Evolutionary conservation across 2,113 vertebrate genomes (phyloP).

Genomic region (Apistogramma diplotaenia): DNA sequence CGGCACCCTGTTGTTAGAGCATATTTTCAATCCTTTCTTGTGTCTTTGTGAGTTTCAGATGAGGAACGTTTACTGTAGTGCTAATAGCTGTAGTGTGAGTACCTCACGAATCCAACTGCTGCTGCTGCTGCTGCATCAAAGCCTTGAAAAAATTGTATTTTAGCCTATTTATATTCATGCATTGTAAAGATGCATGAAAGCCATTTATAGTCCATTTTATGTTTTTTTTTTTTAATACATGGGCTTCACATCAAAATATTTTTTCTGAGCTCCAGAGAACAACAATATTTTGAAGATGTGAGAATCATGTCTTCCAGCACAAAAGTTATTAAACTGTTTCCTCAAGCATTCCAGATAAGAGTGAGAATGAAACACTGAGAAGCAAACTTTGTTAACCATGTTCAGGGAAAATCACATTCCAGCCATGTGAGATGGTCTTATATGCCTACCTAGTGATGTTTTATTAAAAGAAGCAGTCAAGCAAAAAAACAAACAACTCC

Average conservation of each 20-base stretch:
- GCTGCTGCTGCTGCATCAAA: conserved; percentile 12
- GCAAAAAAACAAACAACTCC: not conserved
- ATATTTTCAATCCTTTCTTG: conserved; percentile 12
- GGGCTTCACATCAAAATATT: not conserved
- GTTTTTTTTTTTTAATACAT: not conserved
- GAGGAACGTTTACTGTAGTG: conserved; percentile 4
- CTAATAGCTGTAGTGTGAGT: not conserved
- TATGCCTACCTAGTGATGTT: not conserved
- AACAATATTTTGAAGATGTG: conserved; percentile 17
- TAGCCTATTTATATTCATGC: conserved; percentile 11
- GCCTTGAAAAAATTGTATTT: not conserved
- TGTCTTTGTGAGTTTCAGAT: conserved; percentile 17
- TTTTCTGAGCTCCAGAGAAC: conserved; percentile 5
- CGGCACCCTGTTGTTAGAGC: conserved; percentile 24
- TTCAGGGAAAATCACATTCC: conserved; percentile 2
- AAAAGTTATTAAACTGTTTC: conserved; percentile 39
- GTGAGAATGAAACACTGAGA: conserved; percentile 3
- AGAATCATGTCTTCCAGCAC: conserved; percentile 6
- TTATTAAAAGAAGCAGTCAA: not conserved
- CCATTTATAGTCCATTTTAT: conserved; percentile 12
- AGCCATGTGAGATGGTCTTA: not conserved
- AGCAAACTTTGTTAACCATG: not conserved
- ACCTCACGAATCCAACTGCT: not conserved
- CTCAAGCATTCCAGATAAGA: conserved; percentile 26
- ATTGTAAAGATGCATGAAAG: not conserved